Evolutionary conservation across 1,140 invertebrate genomes (phyloP).

Genomic region (Heliconius melpomene): DNA sequence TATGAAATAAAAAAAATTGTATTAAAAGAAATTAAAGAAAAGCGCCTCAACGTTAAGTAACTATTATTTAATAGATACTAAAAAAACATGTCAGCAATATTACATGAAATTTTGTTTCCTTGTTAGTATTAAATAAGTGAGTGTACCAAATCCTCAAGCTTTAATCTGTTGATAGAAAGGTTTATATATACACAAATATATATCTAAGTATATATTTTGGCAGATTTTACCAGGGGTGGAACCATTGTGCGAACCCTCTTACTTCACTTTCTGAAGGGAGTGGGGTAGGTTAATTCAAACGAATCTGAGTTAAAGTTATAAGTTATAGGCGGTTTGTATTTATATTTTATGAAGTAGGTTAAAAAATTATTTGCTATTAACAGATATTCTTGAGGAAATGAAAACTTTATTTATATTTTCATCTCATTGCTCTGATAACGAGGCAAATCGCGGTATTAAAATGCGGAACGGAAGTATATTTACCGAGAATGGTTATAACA

Average conservation of each 20-base stretch:
- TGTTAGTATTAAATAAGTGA: constrained; percentile 32
- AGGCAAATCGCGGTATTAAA: too few species aligned
- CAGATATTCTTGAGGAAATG: not conserved
- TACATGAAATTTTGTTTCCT: constrained; percentile 8
- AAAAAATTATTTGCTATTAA: not conserved
- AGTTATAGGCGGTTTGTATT: not conserved
- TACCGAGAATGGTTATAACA: too few species aligned
- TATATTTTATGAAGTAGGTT: not conserved
- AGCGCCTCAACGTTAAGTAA: not conserved
- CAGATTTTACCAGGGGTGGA: constrained; percentile 65
- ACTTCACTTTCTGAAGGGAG: constrained; percentile 46
- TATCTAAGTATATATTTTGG: constrained; percentile 27
- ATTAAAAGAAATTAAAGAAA: too few species aligned
- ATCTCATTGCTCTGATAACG: too few species aligned
- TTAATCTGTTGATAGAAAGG: constrained; percentile 36
- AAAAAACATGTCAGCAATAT: not conserved
- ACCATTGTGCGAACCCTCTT: constrained; percentile 73
- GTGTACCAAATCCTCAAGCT: constrained; percentile 28
- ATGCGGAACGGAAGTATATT: too few species aligned
- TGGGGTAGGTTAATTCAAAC: constrained; percentile 28
- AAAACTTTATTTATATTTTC: too few species aligned
- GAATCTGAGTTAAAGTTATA: constrained; percentile 21
- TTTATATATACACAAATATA: constrained; percentile 31
- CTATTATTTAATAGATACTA: not conserved
- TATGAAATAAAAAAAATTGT: too few species aligned